A percentile compares a stretch with the other conserved stretches of the same genome.
These are phyloP conservation scores for Stegophylla sp. DNA, from an alignment of 2,888 invertebrate species.

Conservation along the genomic window DNA sequence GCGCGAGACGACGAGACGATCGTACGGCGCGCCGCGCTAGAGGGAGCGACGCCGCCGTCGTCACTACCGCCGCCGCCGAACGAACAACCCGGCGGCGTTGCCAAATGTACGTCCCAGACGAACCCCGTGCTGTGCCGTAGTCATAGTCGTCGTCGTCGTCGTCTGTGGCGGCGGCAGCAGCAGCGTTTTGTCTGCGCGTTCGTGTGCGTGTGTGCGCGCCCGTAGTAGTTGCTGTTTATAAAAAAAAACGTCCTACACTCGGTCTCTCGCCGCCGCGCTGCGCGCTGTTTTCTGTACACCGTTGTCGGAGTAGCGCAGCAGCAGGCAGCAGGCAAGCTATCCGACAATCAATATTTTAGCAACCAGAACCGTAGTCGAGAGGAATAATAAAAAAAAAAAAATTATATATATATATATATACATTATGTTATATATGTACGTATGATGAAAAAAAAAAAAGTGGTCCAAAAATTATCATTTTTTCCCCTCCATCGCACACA, in stretches of 20 bases:
- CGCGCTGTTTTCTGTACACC: conserved; percentile 38
- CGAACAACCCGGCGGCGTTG: conserved; percentile 57
- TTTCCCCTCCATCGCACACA: background rate
- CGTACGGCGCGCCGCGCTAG: conserved; percentile 44
- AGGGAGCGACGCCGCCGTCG: conserved; percentile 47
- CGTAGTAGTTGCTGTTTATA: conserved; percentile 41
- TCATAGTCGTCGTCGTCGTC: too few relatives aligned
- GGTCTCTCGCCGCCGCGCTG: conserved; percentile 39
- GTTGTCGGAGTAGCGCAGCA: background rate
- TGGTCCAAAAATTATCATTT: conserved; percentile 38
- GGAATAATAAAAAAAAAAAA: conserved; percentile 42
- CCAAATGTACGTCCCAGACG: conserved; percentile 58
- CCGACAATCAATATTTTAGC: conserved; percentile 59
- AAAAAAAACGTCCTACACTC: conserved; percentile 56
- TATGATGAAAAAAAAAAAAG: conserved; percentile 34
- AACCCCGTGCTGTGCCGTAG: conserved; percentile 30
- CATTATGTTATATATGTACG: background rate
- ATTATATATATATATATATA: background rate
- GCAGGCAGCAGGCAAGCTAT: conserved; percentile 21
- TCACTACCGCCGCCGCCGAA: conserved; percentile 1
- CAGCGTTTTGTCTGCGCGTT: too few relatives aligned
- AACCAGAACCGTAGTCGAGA: conserved; percentile 44
- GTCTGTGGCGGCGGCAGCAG: too few relatives aligned
- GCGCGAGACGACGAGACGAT: conserved; percentile 56
- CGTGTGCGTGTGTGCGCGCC: background rate